Conservation (phyloP, 2,888 invertebrate species). For the Netelia melanura region DNA sequence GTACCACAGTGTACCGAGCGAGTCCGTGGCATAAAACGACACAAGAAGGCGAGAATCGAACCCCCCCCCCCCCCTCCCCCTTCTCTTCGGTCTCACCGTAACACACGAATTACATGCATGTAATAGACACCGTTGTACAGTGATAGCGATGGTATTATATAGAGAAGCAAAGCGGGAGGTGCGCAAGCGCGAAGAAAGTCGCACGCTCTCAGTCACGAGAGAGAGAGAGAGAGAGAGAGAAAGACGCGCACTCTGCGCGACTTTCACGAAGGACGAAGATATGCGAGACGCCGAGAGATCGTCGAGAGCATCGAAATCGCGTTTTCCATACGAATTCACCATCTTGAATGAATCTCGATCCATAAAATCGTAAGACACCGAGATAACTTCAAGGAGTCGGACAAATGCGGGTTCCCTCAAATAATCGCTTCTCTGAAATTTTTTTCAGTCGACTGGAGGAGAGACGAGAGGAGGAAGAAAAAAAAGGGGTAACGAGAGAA, state of each 20-base stretch:
- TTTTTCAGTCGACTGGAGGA: no score
- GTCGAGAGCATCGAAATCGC: slow-evolving; percentile 32
- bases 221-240: slow-evolving; percentile 50
- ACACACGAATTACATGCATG: slow-evolving; percentile 46
- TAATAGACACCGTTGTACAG: not conserved
- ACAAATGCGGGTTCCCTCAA: no score
- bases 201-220: slow-evolving; percentile 50
- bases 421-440: no score
- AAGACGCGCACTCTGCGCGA: slow-evolving; percentile 60
- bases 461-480: no score
- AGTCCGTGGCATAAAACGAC: slow-evolving; percentile 17
- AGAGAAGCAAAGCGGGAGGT: not conserved
- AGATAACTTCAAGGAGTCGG: no score
- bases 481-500: not conserved
- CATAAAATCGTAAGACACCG: no score
- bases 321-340: slow-evolving; percentile 5
- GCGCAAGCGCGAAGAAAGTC: slow-evolving; percentile 59
- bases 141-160: not conserved
- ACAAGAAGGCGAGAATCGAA: slow-evolving; percentile 11
- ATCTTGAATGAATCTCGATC: no score
- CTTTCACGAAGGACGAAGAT: slow-evolving; percentile 66
- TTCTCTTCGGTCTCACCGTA: slow-evolving; percentile 23
- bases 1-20: slow-evolving; percentile 62
- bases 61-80: not conserved
- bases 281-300: slow-evolving; percentile 31